These are phyloP conservation scores for Porites cylindrica DNA, from an alignment of 92 coral and sea anemone genomes.

Conservation along the genomic window DNA sequence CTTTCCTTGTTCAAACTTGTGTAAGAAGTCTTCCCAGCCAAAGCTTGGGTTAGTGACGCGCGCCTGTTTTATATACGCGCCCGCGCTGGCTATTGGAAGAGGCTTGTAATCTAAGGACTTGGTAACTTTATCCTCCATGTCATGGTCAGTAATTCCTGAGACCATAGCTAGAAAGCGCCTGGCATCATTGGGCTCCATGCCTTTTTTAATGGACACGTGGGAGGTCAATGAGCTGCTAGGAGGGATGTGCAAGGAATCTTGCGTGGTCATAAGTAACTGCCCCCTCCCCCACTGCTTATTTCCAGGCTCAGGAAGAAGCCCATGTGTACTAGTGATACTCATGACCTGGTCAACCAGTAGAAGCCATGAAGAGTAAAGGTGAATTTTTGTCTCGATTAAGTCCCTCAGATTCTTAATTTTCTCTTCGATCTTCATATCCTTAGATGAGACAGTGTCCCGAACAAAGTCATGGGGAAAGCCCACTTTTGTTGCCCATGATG, in stretches of 20 bases:
- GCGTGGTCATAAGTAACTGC: constrained; percentile 17
- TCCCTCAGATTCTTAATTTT: constrained; percentile 22
- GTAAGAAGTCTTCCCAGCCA: constrained; percentile 47
- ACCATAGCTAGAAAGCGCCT: background rate
- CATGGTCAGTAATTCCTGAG: background rate
- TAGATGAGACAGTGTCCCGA: background rate
- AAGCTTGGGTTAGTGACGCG: background rate
- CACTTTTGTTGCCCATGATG: background rate
- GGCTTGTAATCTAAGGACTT: constrained; percentile 68
- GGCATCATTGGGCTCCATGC: constrained; percentile 20
- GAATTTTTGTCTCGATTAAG: constrained; percentile 15
- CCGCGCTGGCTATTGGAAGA: constrained; percentile 71
- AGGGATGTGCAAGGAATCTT: background rate
- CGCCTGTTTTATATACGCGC: constrained; percentile 38
- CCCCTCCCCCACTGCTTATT: constrained; percentile 39
- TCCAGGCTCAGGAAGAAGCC: constrained; percentile 30
- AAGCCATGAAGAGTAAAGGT: constrained; percentile 25
- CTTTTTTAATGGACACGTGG: constrained; percentile 22
- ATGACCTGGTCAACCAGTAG: constrained; percentile 33
- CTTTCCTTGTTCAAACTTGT: constrained; percentile 35
- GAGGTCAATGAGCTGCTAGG: constrained; percentile 8
- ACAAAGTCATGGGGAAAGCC: background rate
- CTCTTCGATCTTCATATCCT: constrained; percentile 16
- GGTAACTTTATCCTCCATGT: constrained; percentile 31
- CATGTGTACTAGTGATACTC: background rate